Evolutionary conservation across 2,888 invertebrate species (phyloP), one percentile per base, ranked within the genome.

Genomic region (Synergus gifuensis): DNA sequence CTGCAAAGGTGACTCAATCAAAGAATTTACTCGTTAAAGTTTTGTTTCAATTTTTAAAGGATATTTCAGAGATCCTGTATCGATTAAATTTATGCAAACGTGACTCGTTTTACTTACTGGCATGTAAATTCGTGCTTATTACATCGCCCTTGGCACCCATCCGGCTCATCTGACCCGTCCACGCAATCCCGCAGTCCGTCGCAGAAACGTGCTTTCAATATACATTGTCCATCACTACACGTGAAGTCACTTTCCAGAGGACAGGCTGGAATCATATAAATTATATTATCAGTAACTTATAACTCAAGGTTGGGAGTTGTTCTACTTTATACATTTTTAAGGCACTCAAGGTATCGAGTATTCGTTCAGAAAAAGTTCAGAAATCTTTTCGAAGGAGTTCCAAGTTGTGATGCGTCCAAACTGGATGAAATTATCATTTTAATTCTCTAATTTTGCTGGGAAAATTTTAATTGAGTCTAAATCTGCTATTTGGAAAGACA

Each of bases 111-210:
- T 64, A 87, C 88, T 89, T 83, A 92, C 92, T 85, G 87, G 88
- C 92, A 92, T 79, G 90, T 89, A 80, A 90, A 92, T 85, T 92
- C 92, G 78, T 91, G 89, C 84, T 92, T 91, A 85, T 91, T 92
- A 86, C 92, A 92, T 66, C 89, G 88, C 73, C 89, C 90, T 83
- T 90, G 85, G 86, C 95, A 95, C 44, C 94, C 94, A 78, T 92
- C 91, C 1, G 94, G 94, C 92, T 96, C 96, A 88, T 96, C 96
- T 4, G 95, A 94, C 82, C 93, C 93, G 86, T 96, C 96, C 0
- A 93, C 92, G 87, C 96, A 96, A 88, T 96, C 94, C 84, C 94
- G 93, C 76, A 92, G 92, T 9, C 95, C 95, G 88, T 96, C 95
- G 89, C 96, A 96, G 86, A 94, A 94, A 14, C 93, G 93, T 28